Conservation (phyloP, 2,113 vertebrate genomes). For the Bubo scandiacus region DNA sequence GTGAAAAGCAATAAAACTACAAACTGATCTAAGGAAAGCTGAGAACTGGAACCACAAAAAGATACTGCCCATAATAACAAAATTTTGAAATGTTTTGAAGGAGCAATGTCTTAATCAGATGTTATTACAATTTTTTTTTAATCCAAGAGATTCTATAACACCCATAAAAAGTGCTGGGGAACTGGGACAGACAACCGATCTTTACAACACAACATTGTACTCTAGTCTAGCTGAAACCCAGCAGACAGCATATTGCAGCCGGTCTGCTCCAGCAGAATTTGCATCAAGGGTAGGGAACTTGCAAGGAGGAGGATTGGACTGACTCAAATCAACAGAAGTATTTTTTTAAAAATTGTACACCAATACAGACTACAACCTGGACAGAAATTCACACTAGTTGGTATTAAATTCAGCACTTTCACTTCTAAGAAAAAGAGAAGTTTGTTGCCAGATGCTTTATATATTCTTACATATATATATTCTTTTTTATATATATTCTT, state of each 20-base stretch:
- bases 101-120: neutral
- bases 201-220: neutral
- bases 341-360: neutral
- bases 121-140: neutral
- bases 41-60: neutral
- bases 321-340: fast-evolving
- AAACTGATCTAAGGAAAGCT: neutral
- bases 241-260: neutral
- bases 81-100: neutral
- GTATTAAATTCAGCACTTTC: neutral
- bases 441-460: neutral
- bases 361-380: neutral
- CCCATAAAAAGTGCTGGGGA: neutral
- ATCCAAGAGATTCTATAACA: neutral
- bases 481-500: neutral
- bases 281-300: neutral
- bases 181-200: neutral
- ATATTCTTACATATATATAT: no score
- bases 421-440: neutral
- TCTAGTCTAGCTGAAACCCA: neutral
- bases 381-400: neutral
- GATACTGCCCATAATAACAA: neutral
- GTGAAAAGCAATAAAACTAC: neutral
- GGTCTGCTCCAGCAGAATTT: neutral
- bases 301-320: neutral